Percentiles rank a stretch among this genome's conserved stretches.
These are phyloP conservation scores for Karalla daura DNA, from an alignment of 2,797 vertebrate genomes.

Conservation along the genomic window DNA sequence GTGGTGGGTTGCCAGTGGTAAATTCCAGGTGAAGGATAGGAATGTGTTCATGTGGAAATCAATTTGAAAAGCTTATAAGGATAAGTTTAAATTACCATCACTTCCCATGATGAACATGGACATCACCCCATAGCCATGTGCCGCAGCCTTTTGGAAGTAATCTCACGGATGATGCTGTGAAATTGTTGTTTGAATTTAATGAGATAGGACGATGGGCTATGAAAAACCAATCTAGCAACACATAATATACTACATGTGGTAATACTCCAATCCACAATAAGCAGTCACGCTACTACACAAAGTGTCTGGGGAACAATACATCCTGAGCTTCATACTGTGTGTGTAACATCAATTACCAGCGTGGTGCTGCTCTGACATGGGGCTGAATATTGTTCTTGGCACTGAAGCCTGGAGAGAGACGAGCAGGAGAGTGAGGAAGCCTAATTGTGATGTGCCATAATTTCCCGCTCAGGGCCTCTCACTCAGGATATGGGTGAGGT, in stretches of 20 bases:
- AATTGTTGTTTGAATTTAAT: constrained; percentile 69
- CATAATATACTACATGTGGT: constrained; percentile 74
- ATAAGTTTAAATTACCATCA: constrained; percentile 30
- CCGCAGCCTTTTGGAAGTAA: constrained; percentile 40
- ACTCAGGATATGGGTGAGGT: constrained; percentile 70
- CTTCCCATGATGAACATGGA: constrained; percentile 38
- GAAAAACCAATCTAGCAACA: constrained; percentile 71
- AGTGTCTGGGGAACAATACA: constrained; percentile 74
- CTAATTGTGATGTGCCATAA: constrained; percentile 75
- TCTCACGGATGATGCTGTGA: constrained; percentile 49
- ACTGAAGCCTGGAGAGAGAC: constrained; percentile 47
- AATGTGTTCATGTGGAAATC: constrained; percentile 46
- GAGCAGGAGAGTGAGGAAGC: constrained; percentile 60
- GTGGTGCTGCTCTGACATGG: constrained; percentile 63
- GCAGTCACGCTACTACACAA: constrained; percentile 62
- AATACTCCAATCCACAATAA: constrained; percentile 66
- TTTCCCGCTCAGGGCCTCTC: constrained; percentile 68
- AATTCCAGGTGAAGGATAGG: constrained; percentile 32
- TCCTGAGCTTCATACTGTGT: constrained; percentile 52
- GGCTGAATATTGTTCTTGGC: constrained; percentile 80
- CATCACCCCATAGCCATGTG: constrained; percentile 33
- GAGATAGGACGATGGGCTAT: constrained; percentile 64
- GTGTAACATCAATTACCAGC: constrained; percentile 66
- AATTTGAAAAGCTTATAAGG: constrained; percentile 42
- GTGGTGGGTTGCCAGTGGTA: too few relatives aligned